phyloP scores from a whole-genome alignment of 2,797 vertebrate species.

The Rhinophrynus dorsalis region DNA sequence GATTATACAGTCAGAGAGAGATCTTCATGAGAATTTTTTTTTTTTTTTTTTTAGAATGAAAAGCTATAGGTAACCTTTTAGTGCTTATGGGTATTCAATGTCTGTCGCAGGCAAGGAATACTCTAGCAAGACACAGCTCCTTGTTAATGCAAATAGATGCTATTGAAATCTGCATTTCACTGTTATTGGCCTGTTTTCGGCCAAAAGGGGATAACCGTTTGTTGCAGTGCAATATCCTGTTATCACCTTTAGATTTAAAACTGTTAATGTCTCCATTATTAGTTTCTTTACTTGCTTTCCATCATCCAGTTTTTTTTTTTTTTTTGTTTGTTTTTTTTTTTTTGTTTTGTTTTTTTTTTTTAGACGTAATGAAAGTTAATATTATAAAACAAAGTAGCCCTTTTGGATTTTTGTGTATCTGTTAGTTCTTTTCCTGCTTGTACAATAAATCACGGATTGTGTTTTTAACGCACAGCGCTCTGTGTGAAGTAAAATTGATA shows the following conservation, averaged over 20 bases:
- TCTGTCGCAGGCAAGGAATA: background rate
- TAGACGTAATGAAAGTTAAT: slow-evolving; percentile 67
- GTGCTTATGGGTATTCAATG: slow-evolving; percentile 2
- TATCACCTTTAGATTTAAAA: slow-evolving; percentile 58
- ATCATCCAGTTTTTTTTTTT: slow-evolving; percentile 3
- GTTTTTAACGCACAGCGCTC: slow-evolving; percentile 72
- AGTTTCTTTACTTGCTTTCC: slow-evolving; percentile 29
- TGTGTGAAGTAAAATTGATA: slow-evolving; percentile 60
- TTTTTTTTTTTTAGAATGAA: background rate
- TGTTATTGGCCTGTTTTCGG: slow-evolving; percentile 20
- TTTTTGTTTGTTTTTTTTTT: too few species aligned
- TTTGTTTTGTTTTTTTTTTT: too few species aligned
- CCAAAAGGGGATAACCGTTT: slow-evolving; percentile 12
- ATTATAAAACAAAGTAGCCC: slow-evolving; percentile 68
- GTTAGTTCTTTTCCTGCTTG: slow-evolving; percentile 70
- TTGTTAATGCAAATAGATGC: slow-evolving; percentile 1
- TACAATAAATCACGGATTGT: slow-evolving; percentile 69
- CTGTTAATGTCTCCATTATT: slow-evolving; percentile 16
- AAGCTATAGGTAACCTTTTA: slow-evolving; percentile 13
- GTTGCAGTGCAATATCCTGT: slow-evolving; percentile 43
- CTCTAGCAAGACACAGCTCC: background rate
- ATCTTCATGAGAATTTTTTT: background rate
- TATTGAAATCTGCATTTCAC: slow-evolving; percentile 19
- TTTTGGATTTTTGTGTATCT: slow-evolving; percentile 69
- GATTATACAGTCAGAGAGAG: background rate